Evolutionary conservation across 2,113 vertebrate genomes (phyloP).

Genomic region (Sinocyclocheilus anshuiensis): DNA sequence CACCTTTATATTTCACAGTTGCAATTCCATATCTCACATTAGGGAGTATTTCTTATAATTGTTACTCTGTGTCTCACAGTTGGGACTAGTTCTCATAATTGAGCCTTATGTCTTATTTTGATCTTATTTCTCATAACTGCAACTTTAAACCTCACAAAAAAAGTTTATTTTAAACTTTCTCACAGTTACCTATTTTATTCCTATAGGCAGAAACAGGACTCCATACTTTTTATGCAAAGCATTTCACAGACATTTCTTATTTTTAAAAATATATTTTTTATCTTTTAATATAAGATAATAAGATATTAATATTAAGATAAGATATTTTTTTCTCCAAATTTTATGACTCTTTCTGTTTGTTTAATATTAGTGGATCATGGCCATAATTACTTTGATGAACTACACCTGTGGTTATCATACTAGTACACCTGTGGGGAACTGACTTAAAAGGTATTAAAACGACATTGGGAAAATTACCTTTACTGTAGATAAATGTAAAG

Average conservation of each 20-base stretch:
- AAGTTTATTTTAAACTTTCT: not conserved
- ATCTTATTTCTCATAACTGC: not conserved
- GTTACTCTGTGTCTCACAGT: not conserved
- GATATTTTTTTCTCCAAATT: no score
- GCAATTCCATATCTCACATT: not conserved
- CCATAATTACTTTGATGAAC: not conserved
- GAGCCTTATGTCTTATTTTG: not conserved
- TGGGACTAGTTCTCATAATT: not conserved
- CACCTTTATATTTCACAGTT: not conserved
- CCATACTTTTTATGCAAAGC: not conserved
- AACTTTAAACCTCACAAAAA: not conserved
- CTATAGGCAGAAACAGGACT: not conserved
- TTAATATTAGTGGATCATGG: not conserved
- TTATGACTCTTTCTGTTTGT: not conserved
- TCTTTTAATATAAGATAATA: no score
- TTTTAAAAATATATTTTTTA: not conserved
- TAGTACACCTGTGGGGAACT: not conserved
- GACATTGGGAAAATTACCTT: not conserved
- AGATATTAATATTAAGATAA: no score
- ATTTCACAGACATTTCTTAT: not conserved
- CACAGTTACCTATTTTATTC: not conserved
- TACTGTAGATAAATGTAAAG: not conserved
- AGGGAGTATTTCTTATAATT: not conserved
- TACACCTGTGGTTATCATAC: no score
- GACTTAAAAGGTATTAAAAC: not conserved